A percentile compares a stretch with the other conserved stretches of the same genome.
These are phyloP conservation scores for Holacanthella duospinosa DNA, from an alignment of 2,888 invertebrate species.

Conservation along the genomic window DNA sequence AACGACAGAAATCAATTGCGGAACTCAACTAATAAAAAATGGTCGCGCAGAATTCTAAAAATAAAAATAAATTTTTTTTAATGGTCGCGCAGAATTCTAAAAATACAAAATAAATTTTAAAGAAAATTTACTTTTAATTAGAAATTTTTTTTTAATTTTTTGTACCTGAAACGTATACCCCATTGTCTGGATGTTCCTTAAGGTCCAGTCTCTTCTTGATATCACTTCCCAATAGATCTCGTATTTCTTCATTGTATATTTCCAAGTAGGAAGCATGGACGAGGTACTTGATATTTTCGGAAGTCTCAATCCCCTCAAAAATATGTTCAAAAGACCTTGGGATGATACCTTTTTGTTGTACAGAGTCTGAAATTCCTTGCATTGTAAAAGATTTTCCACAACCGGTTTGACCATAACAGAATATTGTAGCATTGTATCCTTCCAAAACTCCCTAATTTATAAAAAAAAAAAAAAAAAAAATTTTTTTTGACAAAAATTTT, in stretches of 20 bases:
- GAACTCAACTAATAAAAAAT: too few relatives aligned
- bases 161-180: slow-evolving; percentile 56
- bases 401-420: slow-evolving; percentile 87
- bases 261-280: slow-evolving; percentile 70
- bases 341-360: slow-evolving; percentile 54
- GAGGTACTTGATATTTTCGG: slow-evolving; percentile 57
- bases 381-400: slow-evolving; percentile 85
- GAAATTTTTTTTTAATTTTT: too few relatives aligned
- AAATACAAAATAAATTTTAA: too few relatives aligned
- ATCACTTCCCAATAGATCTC: slow-evolving; percentile 55
- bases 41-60: too few relatives aligned
- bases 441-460: slow-evolving; percentile 62
- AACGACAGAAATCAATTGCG: too few relatives aligned
- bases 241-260: slow-evolving; percentile 72
- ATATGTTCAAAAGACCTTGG: slow-evolving; percentile 76
- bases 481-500: neutral
- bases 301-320: slow-evolving; percentile 70
- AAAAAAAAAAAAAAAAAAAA: slow-evolving; percentile 1
- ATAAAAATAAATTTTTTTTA: too few relatives aligned
- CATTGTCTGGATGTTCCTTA: slow-evolving; percentile 55
- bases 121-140: too few relatives aligned
- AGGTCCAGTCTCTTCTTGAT: slow-evolving; percentile 52
- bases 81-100: too few relatives aligned
- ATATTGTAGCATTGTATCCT: slow-evolving; percentile 85
- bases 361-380: slow-evolving; percentile 56